Base-by-base conservation (phyloP, 35 echinoderm and acorn worm species). In the Lytechinus variegatus region DNA sequence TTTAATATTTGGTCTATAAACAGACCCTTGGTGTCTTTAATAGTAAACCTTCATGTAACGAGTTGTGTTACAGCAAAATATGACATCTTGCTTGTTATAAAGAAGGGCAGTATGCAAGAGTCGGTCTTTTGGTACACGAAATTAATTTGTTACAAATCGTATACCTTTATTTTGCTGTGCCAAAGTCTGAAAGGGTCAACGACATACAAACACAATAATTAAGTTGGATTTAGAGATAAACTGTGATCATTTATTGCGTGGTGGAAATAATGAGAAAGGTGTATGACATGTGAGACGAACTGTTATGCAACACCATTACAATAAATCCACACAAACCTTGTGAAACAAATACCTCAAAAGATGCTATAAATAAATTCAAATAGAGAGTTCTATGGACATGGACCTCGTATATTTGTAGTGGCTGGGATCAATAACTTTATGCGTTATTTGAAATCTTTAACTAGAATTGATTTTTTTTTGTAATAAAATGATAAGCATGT, bases 361-460 rank as follows among this genome's bases (percentile, higher is more conserved):
- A n/a, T 44, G 33, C 33, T 44, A 79, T 79, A 7, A 11, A 58
- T 58, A 58, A 58, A 79, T 79, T 7, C 66, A 24, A 24, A 79
- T 44, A 44, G 33, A 79, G 66, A 79, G 12, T 79, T 79, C 66
- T 79, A 79, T 79, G n/a, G n/a, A n/a, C n/a, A n/a, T n/a, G n/a
- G 52, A 90, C 88, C 88, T 90, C 88, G 52, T 90, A 90, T 90
- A 54, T 4, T 90, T 12, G 8, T 24, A 79, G 0, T 90, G 88
- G 52, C 88, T 52, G 88, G 88, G 88, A 90, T 90, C 27, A 44
- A 33, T 54, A 90, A 52, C 52, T 90, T 44, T 54, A 90, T 90
- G 29, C 28, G 88, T 90, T 90, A 7, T 88, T 29, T 54, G 52
- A 52, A 44, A 54, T 90, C 28, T 44, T 14, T 58, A 58, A 90